These are phyloP conservation scores for Thalassarche chlororhynchos DNA, from an alignment of 2,113 vertebrate species.

Conservation along the genomic window DNA sequence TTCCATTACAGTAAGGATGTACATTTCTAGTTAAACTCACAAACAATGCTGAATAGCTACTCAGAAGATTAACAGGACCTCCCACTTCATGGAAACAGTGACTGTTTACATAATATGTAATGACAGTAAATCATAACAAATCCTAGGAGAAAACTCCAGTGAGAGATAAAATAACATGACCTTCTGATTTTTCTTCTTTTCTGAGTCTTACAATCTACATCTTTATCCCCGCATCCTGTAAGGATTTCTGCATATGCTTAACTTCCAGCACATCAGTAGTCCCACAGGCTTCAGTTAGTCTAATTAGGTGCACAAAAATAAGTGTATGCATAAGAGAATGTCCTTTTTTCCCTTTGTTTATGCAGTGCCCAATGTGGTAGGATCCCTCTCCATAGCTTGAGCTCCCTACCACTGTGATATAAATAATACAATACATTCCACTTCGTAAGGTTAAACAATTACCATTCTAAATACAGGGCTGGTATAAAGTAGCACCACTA, in stretches of 20 bases:
- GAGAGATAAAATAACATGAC: conserved; percentile 56
- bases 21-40: conserved; percentile 49
- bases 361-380: neutral
- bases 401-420: neutral
- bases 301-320: neutral
- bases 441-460: neutral
- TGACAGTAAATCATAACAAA: conserved; percentile 64
- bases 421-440: neutral
- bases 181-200: conserved; percentile 40
- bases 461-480: neutral
- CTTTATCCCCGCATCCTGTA: neutral
- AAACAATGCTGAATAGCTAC: conserved; percentile 51
- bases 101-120: conserved; percentile 68
- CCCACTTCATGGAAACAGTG: conserved; percentile 63
- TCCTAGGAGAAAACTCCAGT: conserved; percentile 58
- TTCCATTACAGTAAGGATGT: conserved; percentile 37
- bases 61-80: conserved; percentile 46
- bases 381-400: neutral
- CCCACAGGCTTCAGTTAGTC: neutral
- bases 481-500: neutral
- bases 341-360: neutral
- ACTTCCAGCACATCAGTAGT: neutral
- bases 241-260: neutral
- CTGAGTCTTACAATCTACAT: conserved; percentile 5
- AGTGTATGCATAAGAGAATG: neutral